A percentile compares a stretch with the other conserved stretches of the same genome.
These are phyloP conservation scores for Thelaira solivaga DNA, from an alignment of 2,888 invertebrate genomes.

Conservation along the genomic window DNA sequence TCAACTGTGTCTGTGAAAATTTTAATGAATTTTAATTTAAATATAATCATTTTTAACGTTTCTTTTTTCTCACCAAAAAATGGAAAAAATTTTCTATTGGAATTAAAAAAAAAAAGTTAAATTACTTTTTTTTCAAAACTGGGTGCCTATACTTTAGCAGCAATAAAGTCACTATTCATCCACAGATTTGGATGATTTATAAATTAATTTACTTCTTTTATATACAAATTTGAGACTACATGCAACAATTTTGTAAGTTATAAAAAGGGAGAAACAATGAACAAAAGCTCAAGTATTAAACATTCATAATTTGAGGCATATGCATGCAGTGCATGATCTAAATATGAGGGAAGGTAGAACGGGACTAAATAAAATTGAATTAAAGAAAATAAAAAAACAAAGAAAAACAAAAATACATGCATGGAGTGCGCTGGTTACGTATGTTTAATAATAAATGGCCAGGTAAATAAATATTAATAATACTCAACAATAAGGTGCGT, in stretches of 20 bases:
- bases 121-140: no score
- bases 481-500: conserved; percentile 56
- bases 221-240: no score
- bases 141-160: no score
- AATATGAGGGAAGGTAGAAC: not conserved
- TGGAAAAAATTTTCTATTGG: no score
- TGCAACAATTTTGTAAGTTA: conserved; percentile 46
- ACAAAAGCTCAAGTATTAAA: conserved; percentile 43
- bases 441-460: conserved; percentile 45
- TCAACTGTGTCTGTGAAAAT: no score
- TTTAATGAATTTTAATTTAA: no score
- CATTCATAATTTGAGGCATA: conserved; percentile 55
- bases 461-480: conserved; percentile 53
- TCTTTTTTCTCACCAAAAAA: no score
- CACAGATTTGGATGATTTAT: no score
- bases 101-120: no score
- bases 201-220: no score
- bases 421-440: conserved; percentile 23
- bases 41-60: no score
- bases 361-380: conserved; percentile 7
- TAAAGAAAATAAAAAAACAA: conserved; percentile 10
- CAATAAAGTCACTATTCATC: no score
- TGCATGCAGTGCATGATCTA: conserved; percentile 33
- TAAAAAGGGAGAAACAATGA: conserved; percentile 39
- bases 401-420: not conserved